Base-by-base conservation (phyloP, 1,140 invertebrate genomes). In the Drosophila ananassae region DNA sequence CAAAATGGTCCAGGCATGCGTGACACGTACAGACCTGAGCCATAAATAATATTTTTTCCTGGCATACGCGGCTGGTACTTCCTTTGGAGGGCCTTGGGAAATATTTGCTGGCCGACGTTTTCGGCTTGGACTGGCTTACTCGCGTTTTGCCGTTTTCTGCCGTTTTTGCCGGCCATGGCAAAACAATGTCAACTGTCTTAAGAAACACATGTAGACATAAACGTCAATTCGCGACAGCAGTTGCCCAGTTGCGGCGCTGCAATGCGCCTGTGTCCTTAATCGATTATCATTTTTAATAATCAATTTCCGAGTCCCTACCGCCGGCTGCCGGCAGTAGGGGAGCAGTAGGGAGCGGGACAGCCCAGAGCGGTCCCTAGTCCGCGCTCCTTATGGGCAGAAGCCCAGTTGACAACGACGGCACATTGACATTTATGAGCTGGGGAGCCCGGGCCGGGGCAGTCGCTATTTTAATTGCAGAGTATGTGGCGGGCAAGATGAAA, bases 231-330 rank as follows among this genome's bases (percentile, higher is more conserved):
- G 64, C 51, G 47, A 54, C 74, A 81, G 73, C 71, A 44, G 41
- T 44, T 44, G 41, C 41, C 39, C 46, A 61, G 60, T 62, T 51
- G 69, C 46, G 34, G 57, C 61, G 39, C 73, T 64, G 41, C 41
- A 44, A 44, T 44, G 41, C 41, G 41, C 41, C 17, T 44, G 58
- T 50, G 74, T 77, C 79, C 67, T 77, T 83, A 89, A 89, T 91
- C 90, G 85, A 91, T 91, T 91, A 91, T 91, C 90, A 91, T 90
- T 91, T 91, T 91, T 91, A 90, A 91, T 91, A 91, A 91, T 90
- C 89, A 90, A 78, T 87, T 87, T 85, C 59, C 64, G 63, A 67
- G 46, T 59, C 67, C 51, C 51, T 77, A 62, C 44, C 28, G 39
- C 39, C 13, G 39, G 39, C 12, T 39, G 2, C 30, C 21, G 39